Base-by-base conservation (phyloP, 1,140 invertebrate species). In the Zelostemma sp. region DNA sequence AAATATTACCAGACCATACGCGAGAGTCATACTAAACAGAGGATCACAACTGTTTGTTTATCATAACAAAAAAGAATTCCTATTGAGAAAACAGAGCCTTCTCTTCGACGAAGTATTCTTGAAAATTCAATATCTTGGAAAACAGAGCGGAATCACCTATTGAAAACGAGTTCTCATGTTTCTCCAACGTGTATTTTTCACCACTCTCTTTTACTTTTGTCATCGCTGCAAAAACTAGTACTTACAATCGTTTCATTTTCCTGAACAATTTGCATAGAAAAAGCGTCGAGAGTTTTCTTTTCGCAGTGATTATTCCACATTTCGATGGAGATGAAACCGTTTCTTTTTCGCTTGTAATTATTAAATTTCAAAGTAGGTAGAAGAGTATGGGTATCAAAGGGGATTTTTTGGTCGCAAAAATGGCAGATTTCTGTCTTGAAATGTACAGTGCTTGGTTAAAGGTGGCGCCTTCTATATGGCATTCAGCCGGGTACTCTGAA, bases 401-500 rank as follows among this genome's bases (percentile, higher is more conserved):
- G 8, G 3, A 28, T 8, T 3, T 28, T 28, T 28, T 3, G 8
- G 8, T 28, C 25, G 8, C 25, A 8, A 41, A 48, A 48, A 17
- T 41, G 38, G 41, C 53, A 57, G 12, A 15, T 55, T 41, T 40
- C 14, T 19, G 14, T 48, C 14, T 14, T 49, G 48, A 35, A 57
- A 57, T 50, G 38, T 21, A 53, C 11, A 31, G 43, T 28, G 19
- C 38, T 66, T 59, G 45, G 38, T 60, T 55, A 66, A 55, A 60
- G 50, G 56, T 50, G 49, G 51, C 15, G 25, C 25, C 43, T 66
- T 66, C 54, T 66, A 54, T 50, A 59, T 17, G 35, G 50, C 50
- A 55, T 55, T 40, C 57, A 60, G 19, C 28, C 35, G 57, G 35
- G 51, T 51, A 70, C 64, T 65, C 49, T 65, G 46, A 65, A 35